Conservation (phyloP, 2,113 vertebrate genomes). For the Trachemys scripta region DNA sequence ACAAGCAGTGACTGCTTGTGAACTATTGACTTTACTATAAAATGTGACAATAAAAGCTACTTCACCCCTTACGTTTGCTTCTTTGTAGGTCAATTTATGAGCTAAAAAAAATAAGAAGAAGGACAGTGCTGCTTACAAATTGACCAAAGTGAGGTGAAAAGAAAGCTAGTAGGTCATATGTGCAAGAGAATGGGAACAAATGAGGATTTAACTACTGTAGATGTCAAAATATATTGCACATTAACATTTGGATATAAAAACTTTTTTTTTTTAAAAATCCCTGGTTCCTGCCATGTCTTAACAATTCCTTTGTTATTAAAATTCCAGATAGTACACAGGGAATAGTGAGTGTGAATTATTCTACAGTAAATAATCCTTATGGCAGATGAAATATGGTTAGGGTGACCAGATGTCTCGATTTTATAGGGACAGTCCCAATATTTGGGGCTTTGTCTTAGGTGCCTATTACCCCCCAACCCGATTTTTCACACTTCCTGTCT, state of each 20-base stretch:
- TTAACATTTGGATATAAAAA: background rate
- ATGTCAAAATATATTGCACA: background rate
- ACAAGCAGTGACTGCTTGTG: background rate
- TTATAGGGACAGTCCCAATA: no score
- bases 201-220: background rate
- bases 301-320: constrained; percentile 21
- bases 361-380: constrained; percentile 13
- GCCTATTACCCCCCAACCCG: no score
- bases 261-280: background rate
- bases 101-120: background rate
- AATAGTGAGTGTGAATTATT: background rate
- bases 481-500: no score
- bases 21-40: background rate
- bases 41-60: background rate
- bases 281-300: background rate
- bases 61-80: background rate
- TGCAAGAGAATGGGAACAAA: background rate
- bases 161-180: background rate
- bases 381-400: constrained; percentile 7
- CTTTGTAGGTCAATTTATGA: background rate
- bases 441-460: no score
- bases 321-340: background rate
- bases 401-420: no score
- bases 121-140: background rate
- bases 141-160: background rate